Evolutionary conservation across 2,888 invertebrate genomes (phyloP).

Genomic region (Actias luna): DNA sequence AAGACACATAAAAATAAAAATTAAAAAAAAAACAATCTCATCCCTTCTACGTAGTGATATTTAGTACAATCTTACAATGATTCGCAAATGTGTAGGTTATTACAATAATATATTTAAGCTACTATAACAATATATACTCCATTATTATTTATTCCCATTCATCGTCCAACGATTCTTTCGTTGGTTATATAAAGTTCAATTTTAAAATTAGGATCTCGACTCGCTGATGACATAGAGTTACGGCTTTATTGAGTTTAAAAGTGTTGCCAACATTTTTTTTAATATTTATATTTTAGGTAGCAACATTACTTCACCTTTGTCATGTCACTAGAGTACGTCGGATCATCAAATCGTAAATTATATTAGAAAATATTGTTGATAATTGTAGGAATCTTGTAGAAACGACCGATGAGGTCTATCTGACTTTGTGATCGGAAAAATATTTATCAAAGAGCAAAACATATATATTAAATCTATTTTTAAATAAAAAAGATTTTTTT

Average conservation of each 20-base stretch:
- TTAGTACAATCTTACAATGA: constrained; percentile 39
- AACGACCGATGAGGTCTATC: constrained; percentile 5
- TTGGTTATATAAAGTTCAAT: not conserved
- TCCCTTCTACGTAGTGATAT: constrained; percentile 23
- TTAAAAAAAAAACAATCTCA: constrained; percentile 21
- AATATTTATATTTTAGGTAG: not conserved
- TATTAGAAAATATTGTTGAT: constrained; percentile 8
- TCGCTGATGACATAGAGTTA: not conserved
- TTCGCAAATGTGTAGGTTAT: constrained; percentile 11
- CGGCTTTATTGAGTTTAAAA: not conserved
- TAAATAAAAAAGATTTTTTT: constrained; percentile 7
- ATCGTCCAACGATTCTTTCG: not conserved
- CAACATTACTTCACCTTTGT: not conserved
- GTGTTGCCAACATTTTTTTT: not conserved
- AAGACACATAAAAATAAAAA: constrained; percentile 26
- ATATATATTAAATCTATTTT: constrained; percentile 10
- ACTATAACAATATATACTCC: not conserved
- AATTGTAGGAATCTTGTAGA: constrained; percentile 10
- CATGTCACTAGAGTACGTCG: not conserved
- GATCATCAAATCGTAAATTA: not conserved
- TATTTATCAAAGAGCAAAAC: not conserved
- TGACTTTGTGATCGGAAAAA: constrained; percentile 5
- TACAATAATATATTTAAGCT: constrained; percentile 8
- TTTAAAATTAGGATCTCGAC: not conserved
- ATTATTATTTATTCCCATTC: constrained; percentile 4